These are phyloP conservation scores for Lucilia sericata DNA, from an alignment of 1,140 invertebrate genomes.

Conservation along the genomic window DNA sequence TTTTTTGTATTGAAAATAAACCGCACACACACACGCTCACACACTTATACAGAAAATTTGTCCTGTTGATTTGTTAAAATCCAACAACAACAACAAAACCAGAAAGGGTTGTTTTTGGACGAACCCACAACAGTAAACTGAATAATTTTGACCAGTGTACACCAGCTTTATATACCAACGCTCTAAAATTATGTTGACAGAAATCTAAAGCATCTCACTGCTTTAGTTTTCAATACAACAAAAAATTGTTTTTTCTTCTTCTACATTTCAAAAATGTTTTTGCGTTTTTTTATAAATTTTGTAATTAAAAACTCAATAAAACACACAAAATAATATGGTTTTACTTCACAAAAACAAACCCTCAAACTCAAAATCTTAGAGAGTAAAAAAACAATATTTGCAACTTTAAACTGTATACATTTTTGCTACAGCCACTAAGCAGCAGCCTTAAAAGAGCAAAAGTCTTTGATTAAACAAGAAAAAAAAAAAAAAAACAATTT, in stretches of 20 bases:
- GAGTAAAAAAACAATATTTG: neutral
- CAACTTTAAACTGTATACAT: neutral
- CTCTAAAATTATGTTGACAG: constrained; percentile 38
- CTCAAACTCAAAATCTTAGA: constrained; percentile 4
- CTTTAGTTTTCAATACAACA: neutral
- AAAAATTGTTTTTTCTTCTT: neutral
- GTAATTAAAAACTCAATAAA: neutral
- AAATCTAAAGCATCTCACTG: constrained; percentile 39
- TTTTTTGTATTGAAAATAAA: constrained; percentile 19
- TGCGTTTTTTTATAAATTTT: neutral
- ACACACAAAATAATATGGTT: no score
- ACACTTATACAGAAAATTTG: neutral
- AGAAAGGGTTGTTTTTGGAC: constrained; percentile 48
- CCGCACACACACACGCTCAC: constrained; percentile 29
- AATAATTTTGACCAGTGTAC: constrained; percentile 64
- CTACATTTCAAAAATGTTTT: neutral
- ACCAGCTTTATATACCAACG: constrained; percentile 64
- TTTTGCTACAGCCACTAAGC: constrained; percentile 10
- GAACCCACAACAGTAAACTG: constrained; percentile 66
- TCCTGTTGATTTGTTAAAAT: neutral
- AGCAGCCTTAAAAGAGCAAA: constrained; percentile 32
- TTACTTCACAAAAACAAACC: neutral
- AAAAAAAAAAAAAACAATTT: constrained; percentile 4
- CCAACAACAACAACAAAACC: neutral
- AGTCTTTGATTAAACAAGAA: neutral